Base-by-base conservation (phyloP, 2,888 invertebrate species). In the Himalopsyche tibetana region DNA sequence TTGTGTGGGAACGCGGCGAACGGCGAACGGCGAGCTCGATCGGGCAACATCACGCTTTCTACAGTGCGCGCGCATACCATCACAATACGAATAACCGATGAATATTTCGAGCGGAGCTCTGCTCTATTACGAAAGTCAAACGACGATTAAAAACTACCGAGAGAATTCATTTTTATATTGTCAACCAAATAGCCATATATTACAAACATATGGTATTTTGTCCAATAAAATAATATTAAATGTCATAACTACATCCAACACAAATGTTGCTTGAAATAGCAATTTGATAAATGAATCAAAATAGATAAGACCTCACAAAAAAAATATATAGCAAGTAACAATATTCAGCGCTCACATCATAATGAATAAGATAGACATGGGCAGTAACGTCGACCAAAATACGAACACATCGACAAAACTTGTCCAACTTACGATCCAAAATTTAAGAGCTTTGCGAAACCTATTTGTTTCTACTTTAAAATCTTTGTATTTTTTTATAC, bases 1-100 rank as follows among this genome's bases (percentile, higher is more conserved):
- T 86, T 84, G 86, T 86, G 86, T 86, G 84, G 84, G 86, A 86
- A 84, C 84, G 80, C 28, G 55, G 80, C 80, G 80, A 80, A 45
- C 40, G 80, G 82, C 55, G 55, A 82, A 82, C 55, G 55, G 74
- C 36, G 74, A 38, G 55, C 55, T 82, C 55, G 55, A 82, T 82
- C 82, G 82, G 74, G 82, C 55, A 82, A 45, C 55, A 82, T 82
- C 81, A 69, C 85, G 86, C 86, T 86, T 86, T 86, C 86, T 86
- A 86, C 83, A 84, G 79, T 69, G 55, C 51, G 28, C 85, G 74
- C 74, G 74, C 74, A 74, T 74, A 74, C 74, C 74, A 74, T 74
- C 74, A 74, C 74, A 74, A 74, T 38, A 38, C 8, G 51, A 51
- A 51, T 51, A 51, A 51, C 51, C 51, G 51, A 36, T 74, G 74